Evolutionary conservation across 2,888 invertebrate genomes (phyloP).

Genomic region (Tipula vernalis): DNA sequence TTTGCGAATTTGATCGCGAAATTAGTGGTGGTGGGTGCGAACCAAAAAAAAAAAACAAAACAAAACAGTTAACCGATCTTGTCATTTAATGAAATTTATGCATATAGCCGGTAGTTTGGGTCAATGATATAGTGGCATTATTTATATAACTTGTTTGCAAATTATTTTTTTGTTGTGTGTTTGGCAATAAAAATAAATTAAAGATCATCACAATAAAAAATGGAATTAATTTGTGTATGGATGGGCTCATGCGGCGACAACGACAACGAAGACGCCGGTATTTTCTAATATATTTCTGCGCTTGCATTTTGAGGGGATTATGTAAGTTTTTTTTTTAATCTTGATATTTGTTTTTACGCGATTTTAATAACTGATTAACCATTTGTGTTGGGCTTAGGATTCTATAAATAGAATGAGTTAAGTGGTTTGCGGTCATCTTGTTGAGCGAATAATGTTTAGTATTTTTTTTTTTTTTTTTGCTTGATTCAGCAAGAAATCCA

Average conservation of each 20-base stretch:
- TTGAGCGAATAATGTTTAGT: neutral
- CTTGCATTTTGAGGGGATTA: neutral
- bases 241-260: neutral
- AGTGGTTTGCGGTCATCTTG: neutral
- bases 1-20: neutral
- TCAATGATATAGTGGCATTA: neutral
- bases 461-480: neutral
- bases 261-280: neutral
- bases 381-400: neutral
- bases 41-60: neutral
- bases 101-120: neutral
- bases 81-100: neutral
- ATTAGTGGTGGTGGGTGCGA: neutral
- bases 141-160: neutral
- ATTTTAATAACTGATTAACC: neutral
- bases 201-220: neutral
- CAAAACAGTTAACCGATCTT: neutral
- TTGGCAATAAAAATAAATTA: neutral
- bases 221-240: neutral
- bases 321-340: neutral
- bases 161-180: neutral
- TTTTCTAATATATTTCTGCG: neutral
- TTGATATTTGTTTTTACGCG: neutral
- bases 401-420: neutral
- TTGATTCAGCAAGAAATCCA: neutral